Conservation (phyloP, 2,113 vertebrate genomes). For the Chunga burmeisteri region DNA sequence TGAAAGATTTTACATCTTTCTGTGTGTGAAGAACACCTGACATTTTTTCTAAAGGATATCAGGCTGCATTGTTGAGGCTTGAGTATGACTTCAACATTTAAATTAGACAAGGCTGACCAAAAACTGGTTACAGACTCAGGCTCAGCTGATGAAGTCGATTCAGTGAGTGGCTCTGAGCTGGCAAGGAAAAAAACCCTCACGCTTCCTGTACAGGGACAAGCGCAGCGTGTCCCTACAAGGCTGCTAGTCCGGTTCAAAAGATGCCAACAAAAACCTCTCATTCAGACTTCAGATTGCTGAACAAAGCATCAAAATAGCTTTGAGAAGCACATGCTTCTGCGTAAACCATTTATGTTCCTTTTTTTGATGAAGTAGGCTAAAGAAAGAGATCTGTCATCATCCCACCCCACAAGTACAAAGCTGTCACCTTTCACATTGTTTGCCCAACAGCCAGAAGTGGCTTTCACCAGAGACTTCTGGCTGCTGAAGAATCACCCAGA, state of each 20-base stretch:
- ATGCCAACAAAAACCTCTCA: conserved; percentile 1
- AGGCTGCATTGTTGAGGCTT: conserved; percentile 4
- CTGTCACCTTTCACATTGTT: accelerated
- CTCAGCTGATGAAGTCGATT: conserved; percentile 66
- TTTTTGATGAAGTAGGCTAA: not conserved
- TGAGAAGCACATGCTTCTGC: not conserved
- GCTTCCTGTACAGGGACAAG: conserved; percentile 33
- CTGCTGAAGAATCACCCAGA: not conserved
- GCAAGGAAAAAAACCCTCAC: conserved; percentile 30
- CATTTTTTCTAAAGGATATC: not conserved
- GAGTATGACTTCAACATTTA: not conserved
- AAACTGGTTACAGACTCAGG: conserved; percentile 25
- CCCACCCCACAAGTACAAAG: not conserved
- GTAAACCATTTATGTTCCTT: not conserved
- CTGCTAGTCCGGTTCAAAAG: not conserved
- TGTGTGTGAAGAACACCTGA: not conserved
- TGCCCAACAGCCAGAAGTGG: not conserved
- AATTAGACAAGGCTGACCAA: conserved; percentile 14
- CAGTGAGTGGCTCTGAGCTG: conserved; percentile 50
- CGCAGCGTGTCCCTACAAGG: not conserved
- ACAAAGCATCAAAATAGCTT: conserved; percentile 38
- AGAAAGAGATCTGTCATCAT: not conserved
- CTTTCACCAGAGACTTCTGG: not conserved
- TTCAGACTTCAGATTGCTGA: not conserved
- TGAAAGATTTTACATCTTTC: not conserved